These are phyloP conservation scores for Caenorhabditis sinica DNA, from an alignment of 2,888 invertebrate genomes.

Conservation along the genomic window DNA sequence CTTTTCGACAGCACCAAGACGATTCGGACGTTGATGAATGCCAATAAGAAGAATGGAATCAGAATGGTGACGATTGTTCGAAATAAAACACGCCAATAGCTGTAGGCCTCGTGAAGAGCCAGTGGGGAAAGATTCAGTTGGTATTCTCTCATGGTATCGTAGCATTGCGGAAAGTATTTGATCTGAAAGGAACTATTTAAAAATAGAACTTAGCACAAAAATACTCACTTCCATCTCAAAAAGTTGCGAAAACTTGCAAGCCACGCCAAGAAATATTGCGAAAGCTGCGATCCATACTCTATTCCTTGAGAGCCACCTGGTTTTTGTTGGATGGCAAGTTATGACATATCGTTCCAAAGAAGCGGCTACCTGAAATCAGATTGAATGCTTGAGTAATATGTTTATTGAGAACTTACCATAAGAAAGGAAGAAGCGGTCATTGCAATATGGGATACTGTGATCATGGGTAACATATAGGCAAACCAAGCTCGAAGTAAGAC, in stretches of 20 bases:
- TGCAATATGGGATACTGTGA: constrained; percentile 82
- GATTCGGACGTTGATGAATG: constrained; percentile 77
- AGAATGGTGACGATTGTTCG: constrained; percentile 80
- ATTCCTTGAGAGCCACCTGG: constrained; percentile 68
- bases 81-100: constrained; percentile 70
- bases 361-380: constrained; percentile 71
- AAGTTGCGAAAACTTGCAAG: constrained; percentile 77
- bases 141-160: constrained; percentile 79
- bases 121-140: constrained; percentile 70
- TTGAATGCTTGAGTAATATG: not conserved
- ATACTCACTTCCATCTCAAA: constrained; percentile 72
- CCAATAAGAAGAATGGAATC: constrained; percentile 78
- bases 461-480: constrained; percentile 81
- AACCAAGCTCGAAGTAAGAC: constrained; percentile 79
- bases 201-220: not conserved
- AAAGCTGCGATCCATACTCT: constrained; percentile 74
- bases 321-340: constrained; percentile 70
- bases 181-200: constrained; percentile 65
- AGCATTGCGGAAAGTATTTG: constrained; percentile 67
- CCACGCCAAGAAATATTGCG: constrained; percentile 75
- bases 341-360: constrained; percentile 78
- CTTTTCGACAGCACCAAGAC: constrained; percentile 70
- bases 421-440: constrained; percentile 82
- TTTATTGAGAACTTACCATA: constrained; percentile 66
- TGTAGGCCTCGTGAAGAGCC: constrained; percentile 70